Evolutionary conservation across 1,140 invertebrate genomes (phyloP).

Genomic region (Dendrolimus kikuchii): DNA sequence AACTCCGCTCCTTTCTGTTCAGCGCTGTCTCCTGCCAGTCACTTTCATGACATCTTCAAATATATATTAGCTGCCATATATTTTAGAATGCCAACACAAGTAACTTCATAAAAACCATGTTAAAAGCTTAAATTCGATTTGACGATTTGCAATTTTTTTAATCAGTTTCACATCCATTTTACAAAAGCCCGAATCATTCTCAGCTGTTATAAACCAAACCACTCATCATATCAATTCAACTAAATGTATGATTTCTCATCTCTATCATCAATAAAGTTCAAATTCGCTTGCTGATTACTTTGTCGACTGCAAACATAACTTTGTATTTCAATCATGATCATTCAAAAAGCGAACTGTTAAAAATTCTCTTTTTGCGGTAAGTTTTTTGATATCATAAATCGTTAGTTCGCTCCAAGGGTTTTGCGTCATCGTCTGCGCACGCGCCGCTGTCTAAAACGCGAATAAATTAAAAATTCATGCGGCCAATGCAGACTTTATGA

Average conservation of each 20-base stretch:
- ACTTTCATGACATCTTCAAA: no score
- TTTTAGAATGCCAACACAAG: no score
- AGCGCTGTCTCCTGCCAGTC: no score
- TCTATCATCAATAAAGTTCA: neutral
- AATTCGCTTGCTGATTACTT: slow-evolving; percentile 5
- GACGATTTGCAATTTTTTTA: no score
- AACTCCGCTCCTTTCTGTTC: no score
- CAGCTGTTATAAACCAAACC: neutral
- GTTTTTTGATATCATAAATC: slow-evolving; percentile 14
- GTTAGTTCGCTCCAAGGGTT: slow-evolving; percentile 25
- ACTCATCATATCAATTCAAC: neutral
- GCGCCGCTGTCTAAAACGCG: slow-evolving; percentile 9
- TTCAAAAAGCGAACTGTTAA: slow-evolving; percentile 31
- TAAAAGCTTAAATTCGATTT: no score
- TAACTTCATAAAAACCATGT: no score
- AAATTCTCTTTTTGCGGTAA: slow-evolving; percentile 25
- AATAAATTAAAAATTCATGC: no score
- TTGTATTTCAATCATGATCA: slow-evolving; percentile 20
- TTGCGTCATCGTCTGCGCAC: slow-evolving; percentile 56
- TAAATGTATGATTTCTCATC: neutral
- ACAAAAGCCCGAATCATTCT: slow-evolving; percentile 10
- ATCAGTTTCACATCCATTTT: slow-evolving; percentile 4
- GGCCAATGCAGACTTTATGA: no score
- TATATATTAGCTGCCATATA: no score
- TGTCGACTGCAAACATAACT: neutral